Conservation (phyloP, 2,113 vertebrate species). For the Neoarius graeffei region DNA sequence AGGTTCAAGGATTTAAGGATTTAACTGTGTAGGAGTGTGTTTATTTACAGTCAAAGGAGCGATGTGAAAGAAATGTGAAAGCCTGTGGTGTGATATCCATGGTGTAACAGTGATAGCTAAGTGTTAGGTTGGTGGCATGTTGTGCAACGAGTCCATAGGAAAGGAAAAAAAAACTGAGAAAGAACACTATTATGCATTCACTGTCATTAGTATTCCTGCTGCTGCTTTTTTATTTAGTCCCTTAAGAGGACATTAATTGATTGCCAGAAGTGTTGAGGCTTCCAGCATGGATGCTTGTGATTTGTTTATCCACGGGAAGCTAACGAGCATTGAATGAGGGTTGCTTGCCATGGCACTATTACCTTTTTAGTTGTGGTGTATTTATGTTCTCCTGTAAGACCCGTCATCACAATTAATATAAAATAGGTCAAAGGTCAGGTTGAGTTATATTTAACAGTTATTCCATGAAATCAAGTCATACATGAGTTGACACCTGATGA, state of each 20-base stretch:
- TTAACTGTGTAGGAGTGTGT: neutral
- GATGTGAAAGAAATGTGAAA: neutral
- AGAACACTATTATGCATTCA: neutral
- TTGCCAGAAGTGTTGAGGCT: neutral
- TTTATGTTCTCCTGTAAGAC: neutral
- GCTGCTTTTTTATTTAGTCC: neutral
- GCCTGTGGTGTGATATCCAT: neutral
- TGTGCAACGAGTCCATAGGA: neutral
- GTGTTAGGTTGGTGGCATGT: neutral
- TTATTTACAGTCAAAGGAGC: neutral
- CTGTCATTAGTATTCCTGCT: neutral
- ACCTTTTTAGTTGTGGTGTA: neutral
- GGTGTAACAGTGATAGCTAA: neutral
- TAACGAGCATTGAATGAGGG: neutral
- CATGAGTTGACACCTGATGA: too few species aligned
- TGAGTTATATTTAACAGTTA: neutral
- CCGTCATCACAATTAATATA: neutral
- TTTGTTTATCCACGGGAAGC: constrained; percentile 8
- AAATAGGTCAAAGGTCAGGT: neutral
- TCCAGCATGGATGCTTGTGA: constrained; percentile 3
- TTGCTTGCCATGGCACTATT: neutral
- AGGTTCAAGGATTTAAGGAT: too few species aligned
- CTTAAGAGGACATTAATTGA: neutral
- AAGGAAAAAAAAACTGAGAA: neutral
- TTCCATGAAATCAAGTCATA: too few species aligned